Base-by-base conservation (phyloP, 1,140 invertebrate genomes). In the Bilobella aurantiaca region DNA sequence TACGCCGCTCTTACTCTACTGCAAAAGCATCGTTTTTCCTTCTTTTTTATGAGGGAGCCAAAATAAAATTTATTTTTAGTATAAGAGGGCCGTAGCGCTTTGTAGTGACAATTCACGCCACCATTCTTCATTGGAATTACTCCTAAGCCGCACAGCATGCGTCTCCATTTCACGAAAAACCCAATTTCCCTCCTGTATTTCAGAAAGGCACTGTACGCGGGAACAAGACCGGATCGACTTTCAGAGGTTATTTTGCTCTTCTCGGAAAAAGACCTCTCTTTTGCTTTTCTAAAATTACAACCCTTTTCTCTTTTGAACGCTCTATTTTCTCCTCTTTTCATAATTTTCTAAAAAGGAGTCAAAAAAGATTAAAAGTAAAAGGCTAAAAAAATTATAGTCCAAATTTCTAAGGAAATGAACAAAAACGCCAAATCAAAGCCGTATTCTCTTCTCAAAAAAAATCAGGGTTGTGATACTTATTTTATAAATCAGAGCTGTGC, bases 61-160 rank as follows among this genome's bases (percentile, higher is more conserved):
- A 37, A 46, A 27, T 28, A 5, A 25, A 63, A 42, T 59, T 23
- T 57, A 27, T 57, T 25, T 21, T 57, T 57, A 16, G 21, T 16
- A 21, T 25, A 27, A 59, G 14, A 21, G 59, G 46, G 47, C 16
- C 23, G 18, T 14, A 56, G 62, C 27, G n/a, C n/a, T n/a, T 53
- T 27, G n/a, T 32, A 53, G 37, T 42, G 56, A 46, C 63, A 58
- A 58, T 65, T 65, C 42, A 21, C 25, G 23, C 25, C 25, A 2
- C 34, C 63, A 65, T 65, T 64, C 56, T 58, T 64, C 63, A 64
- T 64, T 64, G 32, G 56, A 64, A 64, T 64, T 56, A 28, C 63
- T 64, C 28, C 57, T 46, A 46, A 62, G 31, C 49, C 49, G 46
- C 32, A 59, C 18, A 60, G 37, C 21, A 46, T 29, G 37, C 34